phyloP scores from a whole-genome alignment of 30 jellyfish, hydroid and myxozoan genomes.

The Pelagia noctiluca region DNA sequence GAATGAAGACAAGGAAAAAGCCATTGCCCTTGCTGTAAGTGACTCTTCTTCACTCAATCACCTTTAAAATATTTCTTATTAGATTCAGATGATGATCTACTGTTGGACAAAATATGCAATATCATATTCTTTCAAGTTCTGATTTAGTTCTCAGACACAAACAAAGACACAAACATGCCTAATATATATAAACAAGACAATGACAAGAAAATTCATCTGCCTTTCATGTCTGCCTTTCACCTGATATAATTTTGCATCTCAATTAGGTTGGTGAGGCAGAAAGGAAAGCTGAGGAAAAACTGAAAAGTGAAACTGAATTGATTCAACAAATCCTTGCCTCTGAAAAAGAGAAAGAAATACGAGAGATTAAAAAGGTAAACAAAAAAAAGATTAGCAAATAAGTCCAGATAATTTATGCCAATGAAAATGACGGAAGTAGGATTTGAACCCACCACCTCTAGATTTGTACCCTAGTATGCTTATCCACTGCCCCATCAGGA shows the following conservation, averaged over 20 bases:
- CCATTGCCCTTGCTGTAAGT: conserved; percentile 70
- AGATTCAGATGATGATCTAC: neutral
- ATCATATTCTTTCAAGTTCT: neutral
- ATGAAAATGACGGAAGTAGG: too few species aligned
- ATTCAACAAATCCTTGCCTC: conserved; percentile 35
- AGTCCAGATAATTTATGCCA: too few species aligned
- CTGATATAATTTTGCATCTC: too few species aligned
- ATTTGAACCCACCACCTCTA: too few species aligned
- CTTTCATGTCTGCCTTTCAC: too few species aligned
- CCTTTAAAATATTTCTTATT: neutral
- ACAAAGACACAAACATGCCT: too few species aligned
- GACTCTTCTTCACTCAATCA: neutral
- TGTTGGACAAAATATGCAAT: too few species aligned
- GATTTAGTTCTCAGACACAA: neutral
- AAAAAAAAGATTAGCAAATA: too few species aligned
- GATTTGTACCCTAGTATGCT: too few species aligned
- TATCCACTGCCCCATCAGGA: too few species aligned
- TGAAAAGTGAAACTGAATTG: conserved; percentile 64
- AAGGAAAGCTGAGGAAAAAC: conserved; percentile 52
- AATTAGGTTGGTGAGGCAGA: conserved; percentile 66
- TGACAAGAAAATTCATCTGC: too few species aligned
- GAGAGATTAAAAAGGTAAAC: conserved; percentile 20
- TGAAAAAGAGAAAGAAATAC: conserved; percentile 52
- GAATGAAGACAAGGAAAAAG: conserved; percentile 66
- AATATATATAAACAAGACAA: too few species aligned